Evolutionary conservation across 2,113 vertebrate species (phyloP).

Genomic region (Trogon surrucura): DNA sequence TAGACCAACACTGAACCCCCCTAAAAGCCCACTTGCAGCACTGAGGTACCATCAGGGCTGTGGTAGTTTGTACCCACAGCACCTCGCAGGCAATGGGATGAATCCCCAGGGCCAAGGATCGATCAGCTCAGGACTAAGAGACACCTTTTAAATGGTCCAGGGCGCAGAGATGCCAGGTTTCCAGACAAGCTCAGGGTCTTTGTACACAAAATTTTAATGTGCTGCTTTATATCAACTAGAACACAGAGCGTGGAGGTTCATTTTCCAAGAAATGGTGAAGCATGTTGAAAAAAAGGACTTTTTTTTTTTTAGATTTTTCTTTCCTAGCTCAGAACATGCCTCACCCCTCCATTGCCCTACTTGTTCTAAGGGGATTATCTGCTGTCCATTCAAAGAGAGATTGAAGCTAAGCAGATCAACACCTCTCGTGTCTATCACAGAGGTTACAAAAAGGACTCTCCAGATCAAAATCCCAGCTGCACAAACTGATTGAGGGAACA

Average conservation of each 20-base stretch:
- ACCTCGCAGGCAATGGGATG: not conserved
- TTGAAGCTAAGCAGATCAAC: slow-evolving; percentile 88
- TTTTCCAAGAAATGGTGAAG: not conserved
- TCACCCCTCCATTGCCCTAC: slow-evolving; percentile 65
- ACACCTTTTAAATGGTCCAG: not conserved
- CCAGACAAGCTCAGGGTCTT: not conserved
- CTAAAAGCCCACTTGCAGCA: not conserved
- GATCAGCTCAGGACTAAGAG: not conserved
- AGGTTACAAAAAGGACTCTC: slow-evolving; percentile 68
- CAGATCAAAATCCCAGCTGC: slow-evolving; percentile 5
- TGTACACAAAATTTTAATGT: not conserved
- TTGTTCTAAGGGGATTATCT: slow-evolving; percentile 85
- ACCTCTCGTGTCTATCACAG: slow-evolving; percentile 45
- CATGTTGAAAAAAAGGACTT: accelerated
- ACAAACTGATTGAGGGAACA: not conserved
- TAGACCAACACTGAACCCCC: not conserved
- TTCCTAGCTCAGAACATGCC: not conserved
- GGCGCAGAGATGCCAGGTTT: not conserved
- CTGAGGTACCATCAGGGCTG: not conserved
- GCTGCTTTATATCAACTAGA: not conserved
- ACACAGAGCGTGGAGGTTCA: not conserved
- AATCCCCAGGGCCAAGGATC: not conserved
- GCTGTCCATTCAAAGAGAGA: slow-evolving; percentile 76
- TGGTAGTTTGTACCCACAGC: not conserved
- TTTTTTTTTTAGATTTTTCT: not conserved